Evolutionary conservation across 2,797 vertebrate species (phyloP), one percentile per base, ranked within the genome.

Genomic region (Poecile montanus): DNA sequence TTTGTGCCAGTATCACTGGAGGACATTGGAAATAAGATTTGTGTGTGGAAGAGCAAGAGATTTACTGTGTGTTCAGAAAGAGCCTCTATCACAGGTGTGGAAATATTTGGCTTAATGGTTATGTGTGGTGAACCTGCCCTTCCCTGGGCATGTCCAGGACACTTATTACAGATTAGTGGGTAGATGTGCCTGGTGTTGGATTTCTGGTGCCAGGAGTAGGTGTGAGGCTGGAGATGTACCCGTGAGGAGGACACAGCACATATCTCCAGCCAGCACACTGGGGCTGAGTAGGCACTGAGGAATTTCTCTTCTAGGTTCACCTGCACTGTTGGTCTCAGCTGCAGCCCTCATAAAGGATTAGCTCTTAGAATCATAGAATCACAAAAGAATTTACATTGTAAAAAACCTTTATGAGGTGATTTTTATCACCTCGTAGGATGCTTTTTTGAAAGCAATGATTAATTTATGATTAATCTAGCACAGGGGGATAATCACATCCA

Each of bases 71-170:
- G 13, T 21, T 65, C 54, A 57, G 36, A 36, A 88, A 38, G 32
- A 36, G 3, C 4, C 32, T 42, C 11, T 56, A 1, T 32, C 11
- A 56, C 11, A 40, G 19, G 2, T 20, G 32, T 54, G 32, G 42
- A 71, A 80, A 74, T 30, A 22, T 8, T 38, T 13, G 38, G 23
- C 19, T 85, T 11, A 27, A 0, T 34, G 10, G 4, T 54, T 58
- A 13, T 1, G 0, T 25, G 19, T 32, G 12, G 34, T 30, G 53
- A 77, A 73, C 20, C 40, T 66, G 20, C n/a, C 8, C 40, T 79
- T 82, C 32, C 25, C 10, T 36, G 16, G 32, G 17, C 7, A 3
- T 16, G 3, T 36, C 20, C 1, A 2, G 36, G 22, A 4, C 3
- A 3, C 14, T 45, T 61, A 18, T 22, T 68, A 7, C 18, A 25